These are phyloP conservation scores for Todiramphus chloris DNA, from an alignment of 2,113 vertebrate species.

Conservation along the genomic window DNA sequence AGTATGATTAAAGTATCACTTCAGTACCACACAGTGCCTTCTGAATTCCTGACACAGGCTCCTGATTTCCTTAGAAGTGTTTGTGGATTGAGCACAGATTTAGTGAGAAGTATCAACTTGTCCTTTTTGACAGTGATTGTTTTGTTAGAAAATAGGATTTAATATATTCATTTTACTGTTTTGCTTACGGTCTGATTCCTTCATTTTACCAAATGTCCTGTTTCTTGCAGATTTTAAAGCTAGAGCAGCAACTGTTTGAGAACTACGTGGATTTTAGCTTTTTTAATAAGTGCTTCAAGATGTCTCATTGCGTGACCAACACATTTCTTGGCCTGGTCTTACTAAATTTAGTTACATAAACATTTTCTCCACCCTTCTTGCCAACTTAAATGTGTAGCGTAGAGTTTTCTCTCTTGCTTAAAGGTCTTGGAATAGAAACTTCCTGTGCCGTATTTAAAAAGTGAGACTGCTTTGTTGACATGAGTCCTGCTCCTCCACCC, in stretches of 20 bases:
- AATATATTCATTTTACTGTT: constrained; percentile 20
- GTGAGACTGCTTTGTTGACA: background rate
- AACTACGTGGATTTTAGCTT: background rate
- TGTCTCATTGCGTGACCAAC: background rate
- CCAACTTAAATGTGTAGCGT: background rate
- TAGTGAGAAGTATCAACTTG: constrained; percentile 1
- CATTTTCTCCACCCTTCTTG: background rate
- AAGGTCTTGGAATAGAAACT: background rate
- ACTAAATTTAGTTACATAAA: background rate
- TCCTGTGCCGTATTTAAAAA: background rate
- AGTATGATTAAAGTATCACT: constrained; percentile 7
- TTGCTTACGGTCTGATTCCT: background rate
- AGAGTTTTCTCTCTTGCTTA: background rate
- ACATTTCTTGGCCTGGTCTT: background rate
- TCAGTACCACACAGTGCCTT: background rate
- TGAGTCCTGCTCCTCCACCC: background rate
- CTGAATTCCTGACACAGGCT: constrained; percentile 4
- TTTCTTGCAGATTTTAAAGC: background rate
- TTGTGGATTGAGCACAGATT: constrained; percentile 15
- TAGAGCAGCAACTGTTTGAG: background rate
- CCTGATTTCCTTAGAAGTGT: background rate
- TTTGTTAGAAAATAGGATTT: constrained; percentile 3
- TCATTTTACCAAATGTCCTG: background rate
- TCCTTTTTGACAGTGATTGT: background rate
- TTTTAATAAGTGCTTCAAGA: background rate